Base-by-base conservation (phyloP, 2,113 vertebrate species). In the Pelobates fuscus region DNA sequence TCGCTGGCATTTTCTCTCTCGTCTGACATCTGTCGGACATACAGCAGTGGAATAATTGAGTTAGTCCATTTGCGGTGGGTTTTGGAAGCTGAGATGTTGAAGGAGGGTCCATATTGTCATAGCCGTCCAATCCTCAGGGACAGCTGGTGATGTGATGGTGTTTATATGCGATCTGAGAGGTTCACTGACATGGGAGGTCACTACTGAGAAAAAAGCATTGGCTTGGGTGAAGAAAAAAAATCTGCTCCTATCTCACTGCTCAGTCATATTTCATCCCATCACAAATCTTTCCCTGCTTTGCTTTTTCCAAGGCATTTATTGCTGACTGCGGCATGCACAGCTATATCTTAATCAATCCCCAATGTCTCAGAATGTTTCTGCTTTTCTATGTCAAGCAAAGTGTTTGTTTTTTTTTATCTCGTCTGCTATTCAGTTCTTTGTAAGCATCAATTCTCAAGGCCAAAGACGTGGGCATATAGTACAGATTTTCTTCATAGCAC, bases 11-110 rank as follows among this genome's bases (percentile, higher is more conserved):
- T 32, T 52, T 58, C 52, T 46, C 63, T 67, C 52, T 59, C 37
- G 63, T 25, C 71, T 76, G 64, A 76, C 63, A 76, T 67, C 54
- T 75, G 71, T 75, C 37, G 63, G 63, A 64, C 71, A 75, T 52
- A 75, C 62, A 66, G 62, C 32, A 29, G 32, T 49, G 63, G 72
- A 75, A 75, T 75, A 67, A 75, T 75, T 75, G 63, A 49, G 64
- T 67, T 67, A 67, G 52, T 67, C 24, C 55, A 58, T 66, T 66
- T 74, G 62, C 71, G 29, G 49, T 21, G 23, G 49, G 20, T 26
- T 55, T 58, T 52, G 30, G 57, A 17, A 15, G 27, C 4, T 14
- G 30, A 59, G 25, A 59, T 59, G 43, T 26, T 29, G 52, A 15
- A 58, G 24, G 24, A 66, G 62, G 52, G 25, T 26, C n/a, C 32